Evolutionary conservation across 2,113 vertebrate species (phyloP).

Genomic region (Tamias sibiricus): DNA sequence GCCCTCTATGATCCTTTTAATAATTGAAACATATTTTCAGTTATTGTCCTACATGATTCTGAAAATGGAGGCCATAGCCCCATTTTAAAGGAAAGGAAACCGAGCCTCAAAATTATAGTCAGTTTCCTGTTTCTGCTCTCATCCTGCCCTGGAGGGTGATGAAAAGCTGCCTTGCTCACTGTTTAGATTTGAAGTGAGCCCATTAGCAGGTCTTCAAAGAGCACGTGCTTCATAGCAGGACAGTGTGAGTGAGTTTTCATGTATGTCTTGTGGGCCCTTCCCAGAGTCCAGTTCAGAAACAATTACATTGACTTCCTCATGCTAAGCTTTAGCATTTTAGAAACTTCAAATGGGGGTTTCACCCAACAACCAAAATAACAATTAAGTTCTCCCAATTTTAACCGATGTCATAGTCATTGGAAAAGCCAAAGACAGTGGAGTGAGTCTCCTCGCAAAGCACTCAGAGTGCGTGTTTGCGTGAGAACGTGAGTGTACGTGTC

Average conservation of each 20-base stretch:
- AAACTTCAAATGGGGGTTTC: not conserved
- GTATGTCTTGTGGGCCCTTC: fast-evolving
- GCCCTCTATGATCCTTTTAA: not conserved
- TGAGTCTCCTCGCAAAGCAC: not conserved
- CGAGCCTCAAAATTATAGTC: not conserved
- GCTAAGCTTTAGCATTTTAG: not conserved
- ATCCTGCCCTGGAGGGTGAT: not conserved
- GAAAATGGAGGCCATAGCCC: not conserved
- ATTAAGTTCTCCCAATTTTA: slow-evolving; percentile 33
- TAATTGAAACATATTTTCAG: slow-evolving; percentile 27
- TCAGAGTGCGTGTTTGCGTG: not conserved
- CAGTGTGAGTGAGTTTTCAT: not conserved
- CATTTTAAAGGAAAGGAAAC: slow-evolving; percentile 58
- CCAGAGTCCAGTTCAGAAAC: not conserved
- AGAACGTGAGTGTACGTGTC: not conserved
- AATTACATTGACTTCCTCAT: not conserved
- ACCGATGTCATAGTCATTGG: not conserved
- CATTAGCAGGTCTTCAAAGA: not conserved
- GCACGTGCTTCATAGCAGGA: not conserved
- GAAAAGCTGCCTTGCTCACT: not conserved
- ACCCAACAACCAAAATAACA: not conserved
- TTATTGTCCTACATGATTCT: not conserved
- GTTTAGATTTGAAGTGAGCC: not conserved
- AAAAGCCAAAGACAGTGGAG: not conserved
- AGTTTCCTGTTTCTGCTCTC: not conserved